These are phyloP conservation scores for Neodiprion pinetum DNA, from an alignment of 1,140 invertebrate species.

Conservation along the genomic window DNA sequence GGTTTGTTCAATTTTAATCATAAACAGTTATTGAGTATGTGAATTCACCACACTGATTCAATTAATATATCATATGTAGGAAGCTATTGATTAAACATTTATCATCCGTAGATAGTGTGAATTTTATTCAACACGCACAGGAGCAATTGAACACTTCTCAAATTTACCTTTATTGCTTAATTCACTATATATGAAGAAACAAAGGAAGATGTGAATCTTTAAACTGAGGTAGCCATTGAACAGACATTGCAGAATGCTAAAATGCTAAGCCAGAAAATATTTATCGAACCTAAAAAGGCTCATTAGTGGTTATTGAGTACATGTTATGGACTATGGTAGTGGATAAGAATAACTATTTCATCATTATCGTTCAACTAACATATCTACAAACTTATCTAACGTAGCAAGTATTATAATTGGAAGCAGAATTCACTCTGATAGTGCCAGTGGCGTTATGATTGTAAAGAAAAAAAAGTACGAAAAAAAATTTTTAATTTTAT, in stretches of 20 bases:
- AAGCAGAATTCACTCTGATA: background rate
- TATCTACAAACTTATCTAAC: no score
- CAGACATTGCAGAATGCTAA: background rate
- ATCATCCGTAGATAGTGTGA: background rate
- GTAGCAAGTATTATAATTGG: background rate
- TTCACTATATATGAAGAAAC: background rate
- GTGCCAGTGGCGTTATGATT: background rate
- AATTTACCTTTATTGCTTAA: background rate
- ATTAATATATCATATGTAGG: background rate
- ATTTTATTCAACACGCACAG: background rate
- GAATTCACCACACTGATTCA: background rate
- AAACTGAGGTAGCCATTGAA: background rate
- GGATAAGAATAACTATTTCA: no score
- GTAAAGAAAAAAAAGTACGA: background rate
- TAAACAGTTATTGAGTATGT: constrained; percentile 3
- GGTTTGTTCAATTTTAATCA: background rate
- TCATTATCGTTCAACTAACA: no score
- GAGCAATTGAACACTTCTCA: background rate
- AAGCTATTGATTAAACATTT: background rate
- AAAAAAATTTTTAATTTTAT: no score
- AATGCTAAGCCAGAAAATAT: background rate
- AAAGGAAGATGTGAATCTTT: background rate
- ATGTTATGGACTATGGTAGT: no score
- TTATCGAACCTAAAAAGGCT: background rate
- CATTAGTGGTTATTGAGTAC: background rate